phyloP scores from a whole-genome alignment of 2,113 vertebrate genomes.

The Pomatorhinus ruficollis region DNA sequence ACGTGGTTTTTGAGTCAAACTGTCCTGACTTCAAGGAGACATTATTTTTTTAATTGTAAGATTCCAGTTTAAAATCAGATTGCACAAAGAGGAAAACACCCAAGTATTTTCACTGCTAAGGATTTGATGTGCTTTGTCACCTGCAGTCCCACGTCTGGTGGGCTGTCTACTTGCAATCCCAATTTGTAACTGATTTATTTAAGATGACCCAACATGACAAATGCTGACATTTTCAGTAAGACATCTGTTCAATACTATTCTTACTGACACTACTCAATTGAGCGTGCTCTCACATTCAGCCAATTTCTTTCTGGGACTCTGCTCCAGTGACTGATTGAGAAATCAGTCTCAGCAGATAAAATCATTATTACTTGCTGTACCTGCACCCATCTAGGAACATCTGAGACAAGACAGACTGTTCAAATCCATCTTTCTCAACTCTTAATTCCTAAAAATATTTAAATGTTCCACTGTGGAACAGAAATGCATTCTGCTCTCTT shows the following conservation, averaged over 20 bases:
- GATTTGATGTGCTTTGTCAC: not conserved
- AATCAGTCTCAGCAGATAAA: conserved; percentile 23
- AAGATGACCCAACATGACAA: not conserved
- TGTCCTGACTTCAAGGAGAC: not conserved
- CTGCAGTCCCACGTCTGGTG: not conserved
- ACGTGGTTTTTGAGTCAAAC: not conserved
- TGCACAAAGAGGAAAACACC: not conserved
- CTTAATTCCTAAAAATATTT: not conserved
- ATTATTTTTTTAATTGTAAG: not conserved
- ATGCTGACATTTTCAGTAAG: not conserved
- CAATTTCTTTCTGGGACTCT: conserved; percentile 28
- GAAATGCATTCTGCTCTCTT: not conserved
- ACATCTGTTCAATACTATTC: not conserved
- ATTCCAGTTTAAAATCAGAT: not conserved
- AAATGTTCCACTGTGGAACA: not conserved
- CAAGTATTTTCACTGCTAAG: not conserved
- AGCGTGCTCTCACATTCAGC: not conserved
- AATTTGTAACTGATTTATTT: not conserved
- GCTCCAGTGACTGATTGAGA: conserved; percentile 29
- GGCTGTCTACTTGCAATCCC: not conserved
- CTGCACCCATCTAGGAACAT: conserved; percentile 27
- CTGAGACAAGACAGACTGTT: conserved; percentile 37
- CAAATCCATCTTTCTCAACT: not conserved
- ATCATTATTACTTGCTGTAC: conserved; percentile 23
- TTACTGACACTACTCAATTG: not conserved